Evolutionary conservation across 2,113 vertebrate genomes (phyloP), one percentile per base, ranked within the genome.

Genomic region (Rhea pennata): DNA sequence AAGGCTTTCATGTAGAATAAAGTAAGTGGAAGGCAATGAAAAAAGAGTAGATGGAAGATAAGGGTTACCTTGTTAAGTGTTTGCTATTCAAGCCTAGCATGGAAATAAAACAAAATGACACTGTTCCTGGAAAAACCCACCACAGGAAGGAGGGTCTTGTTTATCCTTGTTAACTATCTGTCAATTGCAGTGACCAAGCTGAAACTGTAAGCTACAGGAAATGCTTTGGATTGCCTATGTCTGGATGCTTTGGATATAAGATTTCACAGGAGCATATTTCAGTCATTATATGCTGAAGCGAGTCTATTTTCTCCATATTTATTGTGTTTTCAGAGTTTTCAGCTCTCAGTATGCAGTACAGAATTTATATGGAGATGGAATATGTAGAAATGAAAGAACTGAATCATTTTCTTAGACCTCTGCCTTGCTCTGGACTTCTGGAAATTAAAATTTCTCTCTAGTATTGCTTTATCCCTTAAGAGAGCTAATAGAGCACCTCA

Each of bases 201-300:
- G 59, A 51, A 73, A n/a, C 3, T 51, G 6, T 72, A 46, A 90
- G 21, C 58, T 56, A 3, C 2, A 70, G 12, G 19, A 85, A 72
- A 72, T 5, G 3, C 9, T 70, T 83, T n/a, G 39, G 24, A 76
- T 59, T 59, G 33, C 56, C 56, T 59, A 10, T 33, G 62, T 4
- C 8, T 66, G 9, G 10, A 39, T 61, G 36, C 62, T 39, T 24
- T 72, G 84, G 17, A 16, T 0, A 0, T 40, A 56, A 69, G 1
- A 46, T 13, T 10, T 79, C 56, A 19, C 12, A 24, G 5, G 6
- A 67, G 36, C 59, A 33, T 33, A 61, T 66, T 46, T 65, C n/a
- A 76, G 21, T 24, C 14, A 54, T 15, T 31, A 48, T 4, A 7
- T 5, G 8, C 13, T 85, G 9, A 78, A 69, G 17, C 33, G 36